These are phyloP conservation scores for Onychomys arenicola DNA, from an alignment of 2,797 vertebrate genomes.

Conservation along the genomic window DNA sequence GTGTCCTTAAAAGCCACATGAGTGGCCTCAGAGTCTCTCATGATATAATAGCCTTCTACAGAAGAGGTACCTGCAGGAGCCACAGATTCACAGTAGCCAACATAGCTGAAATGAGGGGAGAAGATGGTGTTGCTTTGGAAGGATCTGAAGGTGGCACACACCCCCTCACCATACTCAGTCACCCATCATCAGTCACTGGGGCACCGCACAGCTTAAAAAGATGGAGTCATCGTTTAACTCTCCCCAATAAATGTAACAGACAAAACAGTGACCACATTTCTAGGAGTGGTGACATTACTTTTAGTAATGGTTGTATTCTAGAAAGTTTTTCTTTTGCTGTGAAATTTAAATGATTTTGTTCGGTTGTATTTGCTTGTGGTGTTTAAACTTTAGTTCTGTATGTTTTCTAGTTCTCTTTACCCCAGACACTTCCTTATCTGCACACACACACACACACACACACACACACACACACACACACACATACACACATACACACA, in stretches of 20 bases:
- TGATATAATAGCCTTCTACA: not conserved
- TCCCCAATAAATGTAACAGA: slow-evolving; percentile 38
- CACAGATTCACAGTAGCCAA: not conserved
- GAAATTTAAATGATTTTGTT: slow-evolving; percentile 66
- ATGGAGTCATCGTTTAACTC: not conserved
- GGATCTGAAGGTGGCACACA: not conserved
- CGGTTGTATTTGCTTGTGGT: not conserved
- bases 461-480: too few species aligned
- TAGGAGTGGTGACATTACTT: slow-evolving; percentile 50
- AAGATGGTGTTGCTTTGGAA: not conserved
- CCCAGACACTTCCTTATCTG: slow-evolving; percentile 57
- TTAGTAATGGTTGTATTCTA: slow-evolving; percentile 50
- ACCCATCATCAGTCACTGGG: not conserved
- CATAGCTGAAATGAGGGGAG: not conserved
- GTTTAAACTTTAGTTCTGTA: slow-evolving; percentile 19
- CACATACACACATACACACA: too few species aligned
- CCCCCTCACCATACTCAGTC: not conserved
- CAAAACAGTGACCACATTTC: slow-evolving; percentile 30
- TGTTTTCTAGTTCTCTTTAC: slow-evolving; percentile 57
- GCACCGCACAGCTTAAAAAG: not conserved
- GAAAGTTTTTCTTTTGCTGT: slow-evolving; percentile 60
- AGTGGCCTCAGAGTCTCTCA: not conserved
- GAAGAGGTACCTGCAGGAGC: not conserved
- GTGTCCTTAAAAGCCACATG: not conserved
- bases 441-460: not conserved